phyloP scores from a whole-genome alignment of 2,888 invertebrate genomes.

The Bugulina stolonifera region DNA sequence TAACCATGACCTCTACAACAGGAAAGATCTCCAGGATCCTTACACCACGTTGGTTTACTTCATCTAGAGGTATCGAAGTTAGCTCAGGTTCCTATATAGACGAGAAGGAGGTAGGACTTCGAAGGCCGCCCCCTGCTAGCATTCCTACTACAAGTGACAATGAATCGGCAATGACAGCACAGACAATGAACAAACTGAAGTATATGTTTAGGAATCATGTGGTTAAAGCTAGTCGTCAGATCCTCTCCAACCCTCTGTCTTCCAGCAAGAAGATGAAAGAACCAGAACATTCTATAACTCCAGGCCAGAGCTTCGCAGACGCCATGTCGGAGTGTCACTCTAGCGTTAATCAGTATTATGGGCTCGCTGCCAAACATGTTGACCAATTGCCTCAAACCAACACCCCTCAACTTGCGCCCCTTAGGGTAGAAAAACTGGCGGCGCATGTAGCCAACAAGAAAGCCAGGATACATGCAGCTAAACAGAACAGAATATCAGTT shows the following conservation, averaged over 20 bases:
- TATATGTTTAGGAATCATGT: not conserved
- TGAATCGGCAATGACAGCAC: not conserved
- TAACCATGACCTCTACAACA: not conserved
- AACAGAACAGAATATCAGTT: constrained; percentile 6
- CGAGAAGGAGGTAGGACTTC: not conserved
- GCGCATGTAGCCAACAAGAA: not conserved
- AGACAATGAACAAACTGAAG: not conserved
- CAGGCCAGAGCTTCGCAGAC: constrained; percentile 1
- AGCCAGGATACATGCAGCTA: not conserved
- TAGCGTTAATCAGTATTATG: constrained; percentile 20
- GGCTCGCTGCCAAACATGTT: not conserved
- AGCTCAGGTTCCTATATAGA: not conserved
- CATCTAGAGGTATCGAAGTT: not conserved
- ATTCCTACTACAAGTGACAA: not conserved
- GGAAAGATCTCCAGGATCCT: not conserved
- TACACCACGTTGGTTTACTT: not conserved
- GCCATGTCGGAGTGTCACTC: constrained; percentile 21
- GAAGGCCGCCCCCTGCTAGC: not conserved
- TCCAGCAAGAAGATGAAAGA: not conserved
- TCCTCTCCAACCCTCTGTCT: not conserved
- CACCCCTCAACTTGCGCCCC: not conserved
- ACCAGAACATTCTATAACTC: not conserved
- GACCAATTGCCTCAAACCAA: not conserved
- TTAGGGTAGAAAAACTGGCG: not conserved
- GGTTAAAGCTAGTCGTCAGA: not conserved